Evolutionary conservation across 2,797 vertebrate species (phyloP).

Genomic region (Crossoptilon crossoptilon): DNA sequence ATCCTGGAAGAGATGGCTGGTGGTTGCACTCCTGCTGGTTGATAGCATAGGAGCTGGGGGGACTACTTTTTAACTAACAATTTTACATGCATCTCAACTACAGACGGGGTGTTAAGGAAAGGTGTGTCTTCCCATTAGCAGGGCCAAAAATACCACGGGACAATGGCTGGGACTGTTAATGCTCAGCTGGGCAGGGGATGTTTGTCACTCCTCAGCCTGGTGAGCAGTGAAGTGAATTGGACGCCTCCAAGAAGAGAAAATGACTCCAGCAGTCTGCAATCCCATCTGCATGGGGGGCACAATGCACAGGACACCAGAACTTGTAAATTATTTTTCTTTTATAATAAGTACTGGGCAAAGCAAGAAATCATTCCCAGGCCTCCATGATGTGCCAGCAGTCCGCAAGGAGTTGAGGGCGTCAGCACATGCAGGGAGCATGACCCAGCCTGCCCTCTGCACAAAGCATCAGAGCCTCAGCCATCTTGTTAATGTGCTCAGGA

Average conservation of each 20-base stretch:
- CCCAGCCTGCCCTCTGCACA: neutral
- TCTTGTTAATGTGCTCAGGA: rapidly evolving
- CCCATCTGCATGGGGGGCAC: rapidly evolving
- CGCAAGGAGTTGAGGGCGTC: rapidly evolving
- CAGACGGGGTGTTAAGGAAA: neutral
- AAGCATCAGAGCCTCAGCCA: rapidly evolving
- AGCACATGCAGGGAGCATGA: rapidly evolving
- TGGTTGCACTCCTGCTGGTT: neutral
- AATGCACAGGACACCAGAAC: rapidly evolving
- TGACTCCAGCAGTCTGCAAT: neutral
- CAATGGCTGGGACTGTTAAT: neutral
- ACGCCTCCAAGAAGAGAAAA: neutral
- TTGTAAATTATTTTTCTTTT: neutral
- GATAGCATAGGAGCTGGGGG: rapidly evolving
- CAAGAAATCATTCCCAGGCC: neutral
- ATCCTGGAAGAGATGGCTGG: constrained; percentile 82
- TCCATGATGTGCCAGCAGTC: neutral
- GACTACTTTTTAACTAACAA: neutral
- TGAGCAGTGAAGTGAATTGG: rapidly evolving
- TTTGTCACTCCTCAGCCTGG: neutral
- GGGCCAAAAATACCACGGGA: neutral
- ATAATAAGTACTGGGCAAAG: neutral
- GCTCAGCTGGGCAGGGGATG: neutral
- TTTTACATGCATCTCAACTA: neutral
- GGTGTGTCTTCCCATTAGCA: neutral